These are phyloP conservation scores for Holothuria scabra DNA, from an alignment of 53 echinoderm and acorn worm genomes.

Conservation along the genomic window DNA sequence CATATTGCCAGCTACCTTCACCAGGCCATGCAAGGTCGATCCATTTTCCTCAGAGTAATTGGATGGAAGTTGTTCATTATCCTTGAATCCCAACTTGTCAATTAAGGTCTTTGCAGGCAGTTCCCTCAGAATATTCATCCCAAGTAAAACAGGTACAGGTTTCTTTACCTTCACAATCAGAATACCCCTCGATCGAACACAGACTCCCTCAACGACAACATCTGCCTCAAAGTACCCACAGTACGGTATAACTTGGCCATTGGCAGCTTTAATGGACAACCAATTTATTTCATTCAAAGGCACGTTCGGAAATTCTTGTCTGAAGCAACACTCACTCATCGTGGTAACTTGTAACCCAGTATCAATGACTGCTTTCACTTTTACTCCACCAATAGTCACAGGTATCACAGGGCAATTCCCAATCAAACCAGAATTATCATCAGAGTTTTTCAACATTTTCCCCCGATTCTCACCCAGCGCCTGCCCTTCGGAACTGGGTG, in stretches of 20 bases:
- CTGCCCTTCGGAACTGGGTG: conserved; percentile 40
- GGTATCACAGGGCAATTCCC: neutral
- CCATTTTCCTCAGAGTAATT: no score
- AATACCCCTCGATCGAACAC: conserved; percentile 21
- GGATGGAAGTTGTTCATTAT: no score
- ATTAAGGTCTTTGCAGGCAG: neutral
- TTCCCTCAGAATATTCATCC: conserved; percentile 46
- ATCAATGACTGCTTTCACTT: conserved; percentile 7
- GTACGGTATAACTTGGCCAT: conserved; percentile 34
- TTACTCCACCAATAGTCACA: neutral
- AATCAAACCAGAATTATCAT: neutral
- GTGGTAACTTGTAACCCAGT: conserved; percentile 46
- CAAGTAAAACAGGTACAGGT: conserved; percentile 36
- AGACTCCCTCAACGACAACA: neutral
- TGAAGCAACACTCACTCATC: conserved; percentile 37
- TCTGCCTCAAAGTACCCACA: conserved; percentile 46
- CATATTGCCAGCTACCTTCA: conserved; percentile 26
- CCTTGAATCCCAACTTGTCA: neutral
- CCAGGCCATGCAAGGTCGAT: conserved; percentile 5
- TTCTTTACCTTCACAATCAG: conserved; percentile 5
- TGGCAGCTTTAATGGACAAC: conserved; percentile 48
- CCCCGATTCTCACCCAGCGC: conserved; percentile 8
- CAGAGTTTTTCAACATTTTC: no score
- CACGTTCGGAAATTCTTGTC: neutral
- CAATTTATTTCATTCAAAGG: conserved; percentile 1